phyloP scores from a whole-genome alignment of 2,888 invertebrate species.

The Nymphalis polychloros region DNA sequence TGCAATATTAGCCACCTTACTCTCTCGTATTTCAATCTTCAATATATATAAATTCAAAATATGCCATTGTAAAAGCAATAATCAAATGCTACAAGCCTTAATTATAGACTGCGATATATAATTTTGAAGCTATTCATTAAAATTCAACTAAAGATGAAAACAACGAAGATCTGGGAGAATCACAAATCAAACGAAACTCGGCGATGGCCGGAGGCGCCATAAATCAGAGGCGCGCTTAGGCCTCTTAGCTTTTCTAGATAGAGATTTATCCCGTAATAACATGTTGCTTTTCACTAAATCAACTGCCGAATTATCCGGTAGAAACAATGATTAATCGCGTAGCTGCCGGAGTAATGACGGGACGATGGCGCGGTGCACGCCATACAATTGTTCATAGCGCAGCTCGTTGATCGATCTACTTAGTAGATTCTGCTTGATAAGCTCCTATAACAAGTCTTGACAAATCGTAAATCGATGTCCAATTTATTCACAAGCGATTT shows the following conservation, averaged over 20 bases:
- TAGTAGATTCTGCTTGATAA: constrained; percentile 28
- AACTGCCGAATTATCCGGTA: constrained; percentile 82
- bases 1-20: constrained; percentile 27
- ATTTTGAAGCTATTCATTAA: constrained; percentile 77
- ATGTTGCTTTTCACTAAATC: constrained; percentile 81
- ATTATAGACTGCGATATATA: constrained; percentile 72
- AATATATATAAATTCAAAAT: constrained; percentile 48
- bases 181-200: constrained; percentile 76
- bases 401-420: constrained; percentile 33
- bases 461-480: constrained; percentile 2
- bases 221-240: constrained; percentile 79
- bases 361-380: constrained; percentile 42
- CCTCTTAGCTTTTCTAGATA: constrained; percentile 82
- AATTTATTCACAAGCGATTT: neutral
- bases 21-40: constrained; percentile 36
- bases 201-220: constrained; percentile 68
- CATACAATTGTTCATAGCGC: constrained; percentile 36
- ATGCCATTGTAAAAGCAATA: constrained; percentile 70
- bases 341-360: constrained; percentile 72
- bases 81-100: constrained; percentile 68
- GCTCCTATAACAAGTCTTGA: constrained; percentile 21
- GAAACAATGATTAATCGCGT: constrained; percentile 78
- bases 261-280: constrained; percentile 82
- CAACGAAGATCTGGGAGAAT: constrained; percentile 65
- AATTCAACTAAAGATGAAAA: constrained; percentile 78